Percentiles rank a stretch among this genome's conserved stretches.
Evolutionary conservation across 1,140 invertebrate species (phyloP).

Genomic region (Hycleus cichorii): DNA sequence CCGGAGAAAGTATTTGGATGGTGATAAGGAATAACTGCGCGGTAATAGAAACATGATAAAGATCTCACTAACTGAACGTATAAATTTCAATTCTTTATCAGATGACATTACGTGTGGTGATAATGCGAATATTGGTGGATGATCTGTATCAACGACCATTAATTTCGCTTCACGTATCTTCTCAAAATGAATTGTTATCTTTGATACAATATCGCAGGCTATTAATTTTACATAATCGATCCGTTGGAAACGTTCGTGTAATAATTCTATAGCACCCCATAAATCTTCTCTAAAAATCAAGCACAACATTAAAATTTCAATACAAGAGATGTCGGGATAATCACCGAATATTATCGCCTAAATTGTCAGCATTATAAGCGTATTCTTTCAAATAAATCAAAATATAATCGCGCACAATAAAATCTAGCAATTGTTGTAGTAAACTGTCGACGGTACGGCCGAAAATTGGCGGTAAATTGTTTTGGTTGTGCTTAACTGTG

Average conservation of each 20-base stretch:
- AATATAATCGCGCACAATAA: constrained; percentile 72
- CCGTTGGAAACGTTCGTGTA: constrained; percentile 62
- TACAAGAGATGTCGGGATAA: constrained; percentile 8
- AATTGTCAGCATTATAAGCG: constrained; percentile 44
- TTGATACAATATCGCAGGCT: constrained; percentile 71
- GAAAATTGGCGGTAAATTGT: constrained; percentile 61
- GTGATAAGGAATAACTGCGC: constrained; percentile 66
- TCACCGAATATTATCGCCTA: constrained; percentile 45
- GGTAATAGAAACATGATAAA: constrained; percentile 75
- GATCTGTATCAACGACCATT: constrained; percentile 53
- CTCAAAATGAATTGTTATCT: constrained; percentile 77
- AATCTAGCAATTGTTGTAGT: constrained; percentile 74
- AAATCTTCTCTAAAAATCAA: constrained; percentile 63
- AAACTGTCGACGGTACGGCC: constrained; percentile 74
- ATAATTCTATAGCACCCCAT: constrained; percentile 69
- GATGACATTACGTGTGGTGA: constrained; percentile 65
- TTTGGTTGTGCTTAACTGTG: constrained; percentile 18
- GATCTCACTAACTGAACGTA: constrained; percentile 73
- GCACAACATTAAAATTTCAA: not conserved
- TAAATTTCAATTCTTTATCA: constrained; percentile 70
- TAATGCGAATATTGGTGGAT: constrained; percentile 62
- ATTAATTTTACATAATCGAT: constrained; percentile 77
- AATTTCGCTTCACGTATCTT: constrained; percentile 70
- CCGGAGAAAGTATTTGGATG: constrained; percentile 68
- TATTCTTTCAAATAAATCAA: constrained; percentile 64